Base-by-base conservation (phyloP, 2,888 invertebrate genomes). In the Orthonevra nobilis region DNA sequence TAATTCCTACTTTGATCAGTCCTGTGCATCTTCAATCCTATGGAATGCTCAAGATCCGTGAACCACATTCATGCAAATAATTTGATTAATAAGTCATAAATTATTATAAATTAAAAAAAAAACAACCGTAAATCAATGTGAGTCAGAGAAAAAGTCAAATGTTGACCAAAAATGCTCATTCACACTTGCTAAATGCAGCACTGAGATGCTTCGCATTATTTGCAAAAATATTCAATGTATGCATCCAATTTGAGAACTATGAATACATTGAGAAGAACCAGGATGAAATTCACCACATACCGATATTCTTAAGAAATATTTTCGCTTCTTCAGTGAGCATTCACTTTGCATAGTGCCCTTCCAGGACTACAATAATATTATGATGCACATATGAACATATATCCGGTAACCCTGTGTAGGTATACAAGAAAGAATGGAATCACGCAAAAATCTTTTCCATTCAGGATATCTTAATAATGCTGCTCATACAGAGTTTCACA, bases 371-470 rank as follows among this genome's bases (percentile, higher is more conserved):
- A 10, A 19, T 23, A 17, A 14, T 2, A 36, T 28, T 50, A 1
- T 14, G n/a, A 4, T 9, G 1, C 7, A 14, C 2, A 6, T 17
- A 32, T 10, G 32, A 30, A 20, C n/a, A 36, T 52, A 15, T 26
- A 14, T 10, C 9, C 19, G 36, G n/a, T n/a, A n/a, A n/a, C 42
- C 2, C 28, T 20, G 23, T 32, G 40, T 30, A 10, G 1, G 15
- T 10, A 36, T 3, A 32, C 23, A 12, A 44, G 12, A 40, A 28
- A 19, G 40, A 36, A 15, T 26, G 54, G 52, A 77, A 42, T 48
- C 54, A 79, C 38, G 26, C 30, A 68, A 79, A 73, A 73, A 66
- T 68, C 66, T 9, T 30, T 66, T 19, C 48, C 61, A 60, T 68
- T 46, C 44, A 60, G 10, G 32, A 40, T n/a, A 50, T 52, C 72